Evolutionary conservation across 2,113 vertebrate genomes (phyloP).

Genomic region (Notechis scutatus): DNA sequence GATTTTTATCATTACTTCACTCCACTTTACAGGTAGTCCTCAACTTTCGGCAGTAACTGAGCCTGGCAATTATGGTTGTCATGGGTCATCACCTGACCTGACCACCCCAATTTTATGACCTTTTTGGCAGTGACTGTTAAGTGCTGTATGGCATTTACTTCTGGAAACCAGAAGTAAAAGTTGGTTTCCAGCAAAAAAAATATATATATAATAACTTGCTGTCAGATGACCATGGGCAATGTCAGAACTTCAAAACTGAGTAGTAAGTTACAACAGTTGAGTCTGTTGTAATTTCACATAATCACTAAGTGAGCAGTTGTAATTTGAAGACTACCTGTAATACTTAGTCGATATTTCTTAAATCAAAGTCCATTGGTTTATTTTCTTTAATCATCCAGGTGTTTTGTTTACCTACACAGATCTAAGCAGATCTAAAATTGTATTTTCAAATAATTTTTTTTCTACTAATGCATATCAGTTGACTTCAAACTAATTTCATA

Average conservation of each 20-base stretch:
- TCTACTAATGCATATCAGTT: neutral
- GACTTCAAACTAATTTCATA: neutral
- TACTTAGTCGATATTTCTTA: neutral
- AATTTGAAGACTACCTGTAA: neutral
- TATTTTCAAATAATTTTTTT: neutral
- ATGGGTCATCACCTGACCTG: neutral
- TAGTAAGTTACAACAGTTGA: neutral
- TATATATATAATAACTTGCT: neutral
- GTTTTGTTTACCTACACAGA: neutral
- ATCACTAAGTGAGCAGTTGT: neutral
- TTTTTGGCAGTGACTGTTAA: neutral
- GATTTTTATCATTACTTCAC: neutral
- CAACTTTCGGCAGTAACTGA: neutral
- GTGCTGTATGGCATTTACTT: neutral
- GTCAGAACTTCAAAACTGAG: neutral
- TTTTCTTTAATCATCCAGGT: neutral
- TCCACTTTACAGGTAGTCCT: neutral
- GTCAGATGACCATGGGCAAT: neutral
- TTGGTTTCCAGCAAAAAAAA: neutral
- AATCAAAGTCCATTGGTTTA: neutral
- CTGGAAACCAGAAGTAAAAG: neutral
- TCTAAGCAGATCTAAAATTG: neutral
- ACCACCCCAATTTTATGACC: neutral
- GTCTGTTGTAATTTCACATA: neutral
- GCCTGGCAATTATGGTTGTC: neutral